Evolutionary conservation across 2,113 vertebrate species (phyloP).

Genomic region (Microtus oregoni): DNA sequence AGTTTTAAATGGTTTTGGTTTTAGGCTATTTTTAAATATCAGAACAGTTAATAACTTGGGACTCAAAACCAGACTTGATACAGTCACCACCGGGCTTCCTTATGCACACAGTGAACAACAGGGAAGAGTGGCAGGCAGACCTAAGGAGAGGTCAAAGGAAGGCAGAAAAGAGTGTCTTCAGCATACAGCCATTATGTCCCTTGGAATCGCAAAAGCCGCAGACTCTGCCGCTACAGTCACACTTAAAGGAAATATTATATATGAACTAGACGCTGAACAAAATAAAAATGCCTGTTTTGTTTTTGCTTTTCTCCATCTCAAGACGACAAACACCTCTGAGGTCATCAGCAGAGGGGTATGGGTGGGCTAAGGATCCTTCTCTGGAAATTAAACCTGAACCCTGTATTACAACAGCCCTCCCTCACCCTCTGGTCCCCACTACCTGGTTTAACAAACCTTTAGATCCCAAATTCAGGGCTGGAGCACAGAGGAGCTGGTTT

Average conservation of each 20-base stretch:
- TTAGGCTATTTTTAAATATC: conserved; percentile 18
- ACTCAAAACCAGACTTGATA: background rate
- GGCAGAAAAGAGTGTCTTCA: background rate
- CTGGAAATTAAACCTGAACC: background rate
- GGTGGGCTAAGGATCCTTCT: background rate
- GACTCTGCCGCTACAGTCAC: accelerated
- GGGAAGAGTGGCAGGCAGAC: accelerated
- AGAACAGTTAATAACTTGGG: background rate
- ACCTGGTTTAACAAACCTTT: background rate
- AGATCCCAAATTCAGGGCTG: background rate
- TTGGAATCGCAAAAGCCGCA: background rate
- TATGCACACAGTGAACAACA: background rate
- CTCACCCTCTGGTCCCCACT: background rate
- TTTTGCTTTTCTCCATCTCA: background rate
- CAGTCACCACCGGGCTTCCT: background rate
- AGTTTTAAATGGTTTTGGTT: background rate
- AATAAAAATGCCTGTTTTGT: background rate
- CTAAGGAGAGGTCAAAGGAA: background rate
- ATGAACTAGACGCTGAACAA: background rate
- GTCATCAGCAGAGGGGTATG: background rate
- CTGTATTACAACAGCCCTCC: background rate
- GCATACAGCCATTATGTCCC: background rate
- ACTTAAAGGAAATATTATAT: background rate
- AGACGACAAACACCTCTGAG: background rate
- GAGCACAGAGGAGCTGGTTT: background rate